Evolutionary conservation across 2,797 vertebrate species (phyloP).

Genomic region (Pelobates cultripes): DNA sequence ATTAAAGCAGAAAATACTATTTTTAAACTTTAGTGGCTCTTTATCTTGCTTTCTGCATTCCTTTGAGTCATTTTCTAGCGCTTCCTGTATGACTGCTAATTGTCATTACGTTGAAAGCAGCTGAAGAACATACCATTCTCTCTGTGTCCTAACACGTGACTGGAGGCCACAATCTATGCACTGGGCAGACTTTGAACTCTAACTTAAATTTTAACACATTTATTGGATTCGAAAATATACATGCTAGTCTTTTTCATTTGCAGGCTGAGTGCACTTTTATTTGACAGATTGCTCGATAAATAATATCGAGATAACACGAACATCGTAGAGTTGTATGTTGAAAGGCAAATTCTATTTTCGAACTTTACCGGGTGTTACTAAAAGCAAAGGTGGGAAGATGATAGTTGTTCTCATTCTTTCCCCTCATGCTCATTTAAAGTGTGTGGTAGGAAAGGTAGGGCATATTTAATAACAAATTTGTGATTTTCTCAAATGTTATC

Average conservation of each 20-base stretch:
- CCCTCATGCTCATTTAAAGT: too few relatives aligned
- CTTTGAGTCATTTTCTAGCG: background rate
- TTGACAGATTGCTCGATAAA: background rate
- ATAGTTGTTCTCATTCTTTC: too few relatives aligned
- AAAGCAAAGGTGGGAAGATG: background rate
- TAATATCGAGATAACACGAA: background rate
- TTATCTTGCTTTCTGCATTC: background rate
- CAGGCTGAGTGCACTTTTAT: background rate
- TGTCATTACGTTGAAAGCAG: background rate
- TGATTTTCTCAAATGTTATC: too few relatives aligned
- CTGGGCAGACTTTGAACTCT: constrained; percentile 32
- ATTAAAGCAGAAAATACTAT: too few relatives aligned
- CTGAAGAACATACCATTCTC: background rate
- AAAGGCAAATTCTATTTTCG: background rate
- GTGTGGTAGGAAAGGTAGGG: too few relatives aligned
- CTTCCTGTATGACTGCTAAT: background rate
- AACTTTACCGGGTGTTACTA: background rate
- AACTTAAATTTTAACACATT: constrained; percentile 15
- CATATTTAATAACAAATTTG: too few relatives aligned
- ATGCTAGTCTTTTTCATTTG: background rate
- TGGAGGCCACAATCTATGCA: background rate
- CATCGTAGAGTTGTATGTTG: background rate
- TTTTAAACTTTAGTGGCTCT: too few relatives aligned
- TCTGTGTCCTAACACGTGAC: constrained; percentile 1
- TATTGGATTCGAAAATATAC: constrained; percentile 6